These are phyloP conservation scores for Mesembrinibis cayennensis DNA, from an alignment of 2,113 vertebrate species.

Conservation along the genomic window DNA sequence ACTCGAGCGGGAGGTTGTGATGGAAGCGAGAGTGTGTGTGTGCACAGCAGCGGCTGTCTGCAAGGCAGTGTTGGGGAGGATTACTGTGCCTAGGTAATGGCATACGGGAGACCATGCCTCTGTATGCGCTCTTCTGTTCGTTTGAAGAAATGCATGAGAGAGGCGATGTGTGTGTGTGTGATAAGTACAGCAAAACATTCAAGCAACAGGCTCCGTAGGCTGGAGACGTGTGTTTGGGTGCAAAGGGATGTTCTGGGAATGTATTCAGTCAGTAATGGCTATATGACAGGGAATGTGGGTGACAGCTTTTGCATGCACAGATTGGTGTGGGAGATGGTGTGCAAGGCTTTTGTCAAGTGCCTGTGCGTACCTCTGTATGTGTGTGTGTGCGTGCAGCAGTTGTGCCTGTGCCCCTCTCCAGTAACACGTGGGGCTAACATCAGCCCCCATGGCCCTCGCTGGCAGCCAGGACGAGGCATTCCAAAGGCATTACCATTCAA, in stretches of 20 bases:
- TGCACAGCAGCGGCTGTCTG: neutral
- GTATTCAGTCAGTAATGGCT: neutral
- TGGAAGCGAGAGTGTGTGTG: accelerated
- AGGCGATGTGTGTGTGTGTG: neutral
- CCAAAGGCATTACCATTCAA: neutral
- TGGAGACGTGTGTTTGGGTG: neutral
- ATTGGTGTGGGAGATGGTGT: neutral
- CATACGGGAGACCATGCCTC: accelerated
- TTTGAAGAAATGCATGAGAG: neutral
- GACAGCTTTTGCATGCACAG: neutral
- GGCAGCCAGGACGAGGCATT: neutral
- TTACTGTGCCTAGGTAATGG: neutral
- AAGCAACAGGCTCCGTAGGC: accelerated
- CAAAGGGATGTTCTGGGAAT: neutral
- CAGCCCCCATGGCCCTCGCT: neutral
- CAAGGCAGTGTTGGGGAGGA: accelerated
- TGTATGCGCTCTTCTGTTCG: neutral
- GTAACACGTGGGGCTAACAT: neutral
- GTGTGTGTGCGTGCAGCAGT: neutral
- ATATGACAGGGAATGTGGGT: neutral
- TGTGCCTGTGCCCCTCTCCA: neutral
- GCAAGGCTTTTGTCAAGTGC: neutral
- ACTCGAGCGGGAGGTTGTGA: neutral
- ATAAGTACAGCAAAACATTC: neutral
- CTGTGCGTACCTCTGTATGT: neutral